Evolutionary conservation across 2,888 invertebrate genomes (phyloP).

Genomic region (Ceramica pisi): DNA sequence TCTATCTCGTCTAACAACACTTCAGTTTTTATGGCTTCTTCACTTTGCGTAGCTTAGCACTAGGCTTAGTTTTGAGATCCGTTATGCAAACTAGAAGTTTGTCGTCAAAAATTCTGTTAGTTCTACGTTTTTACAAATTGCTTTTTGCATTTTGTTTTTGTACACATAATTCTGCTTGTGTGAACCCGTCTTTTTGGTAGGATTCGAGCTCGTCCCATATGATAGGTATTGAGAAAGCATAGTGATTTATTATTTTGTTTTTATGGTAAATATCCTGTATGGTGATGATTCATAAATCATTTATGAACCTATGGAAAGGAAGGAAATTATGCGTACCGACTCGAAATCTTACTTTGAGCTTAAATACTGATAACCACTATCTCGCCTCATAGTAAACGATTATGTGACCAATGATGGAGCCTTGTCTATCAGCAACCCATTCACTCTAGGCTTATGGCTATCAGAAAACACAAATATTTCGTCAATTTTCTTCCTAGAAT

Average conservation of each 20-base stretch:
- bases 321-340: no score
- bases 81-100: slow-evolving; percentile 10
- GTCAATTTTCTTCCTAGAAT: neutral
- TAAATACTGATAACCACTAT: no score
- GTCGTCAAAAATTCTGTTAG: slow-evolving; percentile 16
- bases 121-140: neutral
- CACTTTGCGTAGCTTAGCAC: slow-evolving; percentile 1
- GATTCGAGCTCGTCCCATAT: neutral
- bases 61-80: slow-evolving; percentile 13
- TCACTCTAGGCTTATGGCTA: no score
- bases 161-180: no score
- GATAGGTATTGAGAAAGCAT: neutral
- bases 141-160: neutral
- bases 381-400: neutral
- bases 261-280: no score
- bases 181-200: no score
- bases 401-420: no score
- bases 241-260: neutral
- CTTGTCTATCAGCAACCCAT: no score
- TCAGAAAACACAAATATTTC: neutral
- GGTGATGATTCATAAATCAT: neutral
- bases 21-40: neutral
- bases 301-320: neutral
- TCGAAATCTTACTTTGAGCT: no score
- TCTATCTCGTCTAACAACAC: neutral